Evolutionary conservation across 2,888 invertebrate genomes (phyloP).

Genomic region (Morpho deidamia): DNA sequence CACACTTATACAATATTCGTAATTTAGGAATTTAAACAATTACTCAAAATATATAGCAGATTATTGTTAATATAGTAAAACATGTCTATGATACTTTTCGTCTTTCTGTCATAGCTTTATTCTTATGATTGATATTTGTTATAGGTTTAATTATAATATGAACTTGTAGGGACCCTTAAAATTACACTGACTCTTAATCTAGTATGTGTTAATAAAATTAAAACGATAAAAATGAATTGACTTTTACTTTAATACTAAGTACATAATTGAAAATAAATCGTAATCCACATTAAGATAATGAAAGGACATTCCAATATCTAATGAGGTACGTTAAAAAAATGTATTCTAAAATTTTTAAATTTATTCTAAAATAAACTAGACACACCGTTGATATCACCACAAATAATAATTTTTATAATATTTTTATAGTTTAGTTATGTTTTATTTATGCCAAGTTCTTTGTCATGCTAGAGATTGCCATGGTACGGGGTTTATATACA

Average conservation of each 20-base stretch:
- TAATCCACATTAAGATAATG: background rate
- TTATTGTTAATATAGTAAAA: too few species aligned
- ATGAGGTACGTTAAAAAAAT: conserved; percentile 25
- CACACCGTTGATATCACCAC: too few species aligned
- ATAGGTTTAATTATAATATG: conserved; percentile 5
- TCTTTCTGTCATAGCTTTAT: too few species aligned
- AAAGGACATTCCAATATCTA: background rate
- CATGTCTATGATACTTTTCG: too few species aligned
- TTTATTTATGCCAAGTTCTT: background rate
- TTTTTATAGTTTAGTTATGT: too few species aligned
- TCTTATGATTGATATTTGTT: too few species aligned
- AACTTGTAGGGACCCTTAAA: conserved; percentile 31
- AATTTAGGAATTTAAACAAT: too few species aligned
- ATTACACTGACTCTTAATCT: conserved; percentile 14
- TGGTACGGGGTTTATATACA: conserved; percentile 82
- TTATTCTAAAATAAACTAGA: background rate
- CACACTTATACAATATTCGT: too few species aligned
- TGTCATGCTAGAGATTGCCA: conserved; percentile 74
- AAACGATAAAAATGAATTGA: conserved; percentile 6
- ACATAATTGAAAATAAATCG: background rate
- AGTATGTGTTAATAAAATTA: conserved; percentile 17
- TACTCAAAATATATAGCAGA: too few species aligned
- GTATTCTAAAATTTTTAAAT: conserved; percentile 18
- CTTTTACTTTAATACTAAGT: background rate
- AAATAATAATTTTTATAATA: too few species aligned